phyloP scores from a whole-genome alignment of 1,140 invertebrate genomes.

The Drosophila quadrilineata region DNA sequence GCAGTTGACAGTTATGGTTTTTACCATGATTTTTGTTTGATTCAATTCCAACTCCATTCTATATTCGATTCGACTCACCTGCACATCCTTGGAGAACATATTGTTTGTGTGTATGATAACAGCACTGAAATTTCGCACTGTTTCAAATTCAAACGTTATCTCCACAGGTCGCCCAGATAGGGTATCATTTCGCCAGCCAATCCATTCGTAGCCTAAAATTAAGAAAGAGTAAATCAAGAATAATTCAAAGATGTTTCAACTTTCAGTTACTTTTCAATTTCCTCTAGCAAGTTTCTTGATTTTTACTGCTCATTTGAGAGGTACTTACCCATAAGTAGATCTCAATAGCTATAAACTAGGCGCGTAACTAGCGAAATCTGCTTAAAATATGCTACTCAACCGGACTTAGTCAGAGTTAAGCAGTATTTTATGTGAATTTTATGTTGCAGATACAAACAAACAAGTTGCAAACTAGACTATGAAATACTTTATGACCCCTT shows the following conservation, averaged over 20 bases:
- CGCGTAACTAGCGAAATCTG: not conserved
- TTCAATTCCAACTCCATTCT: too few species aligned
- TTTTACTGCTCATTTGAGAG: too few species aligned
- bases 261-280: not conserved
- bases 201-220: conserved; percentile 90
- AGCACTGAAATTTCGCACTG: conserved; percentile 88
- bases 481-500: conserved; percentile 26
- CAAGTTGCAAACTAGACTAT: not conserved
- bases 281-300: not conserved
- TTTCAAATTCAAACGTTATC: conserved; percentile 90
- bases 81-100: conserved; percentile 86
- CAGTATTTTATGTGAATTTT: conserved; percentile 40
- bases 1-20: not conserved
- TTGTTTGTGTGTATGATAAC: conserved; percentile 89
- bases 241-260: not conserved
- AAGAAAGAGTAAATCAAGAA: not conserved
- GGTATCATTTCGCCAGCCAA: conserved; percentile 92
- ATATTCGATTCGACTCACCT: too few species aligned
- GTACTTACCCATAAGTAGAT: not conserved
- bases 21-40: not conserved
- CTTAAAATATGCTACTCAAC: conserved; percentile 22
- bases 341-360: not conserved
- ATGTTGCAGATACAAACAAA: conserved; percentile 12
- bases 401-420: conserved; percentile 11
- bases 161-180: conserved; percentile 84